A percentile compares a stretch with the other conserved stretches of the same genome.
Conservation (phyloP, 2,888 invertebrate species). For the Sicus ferrugineus region DNA sequence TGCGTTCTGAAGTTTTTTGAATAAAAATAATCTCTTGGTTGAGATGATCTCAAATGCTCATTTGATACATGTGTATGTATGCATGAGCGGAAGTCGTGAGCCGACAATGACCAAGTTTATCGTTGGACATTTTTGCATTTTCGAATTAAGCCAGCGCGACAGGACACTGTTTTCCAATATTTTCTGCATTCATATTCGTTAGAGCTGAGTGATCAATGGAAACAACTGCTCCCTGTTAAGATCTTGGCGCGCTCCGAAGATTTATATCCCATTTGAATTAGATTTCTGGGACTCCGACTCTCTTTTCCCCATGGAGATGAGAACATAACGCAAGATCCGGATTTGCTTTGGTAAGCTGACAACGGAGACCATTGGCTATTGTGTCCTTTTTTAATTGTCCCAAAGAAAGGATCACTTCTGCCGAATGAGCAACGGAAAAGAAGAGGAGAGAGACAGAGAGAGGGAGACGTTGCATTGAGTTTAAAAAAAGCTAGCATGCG, state of each 20-base stretch:
- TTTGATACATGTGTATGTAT: conserved; percentile 12
- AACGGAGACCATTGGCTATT: conserved; percentile 29
- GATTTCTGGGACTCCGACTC: conserved; percentile 9
- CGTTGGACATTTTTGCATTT: conserved; percentile 18
- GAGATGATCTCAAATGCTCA: conserved; percentile 28
- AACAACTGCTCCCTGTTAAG: conserved; percentile 17
- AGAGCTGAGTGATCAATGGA: not conserved
- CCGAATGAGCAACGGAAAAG: conserved; percentile 12
- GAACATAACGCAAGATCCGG: conserved; percentile 33
- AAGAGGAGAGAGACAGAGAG: not conserved
- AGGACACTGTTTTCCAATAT: not conserved
- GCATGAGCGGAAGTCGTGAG: not conserved
- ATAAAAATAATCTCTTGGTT: not conserved
- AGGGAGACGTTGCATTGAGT: not conserved
- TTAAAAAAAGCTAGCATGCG: conserved; percentile 11
- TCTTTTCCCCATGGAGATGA: not conserved
- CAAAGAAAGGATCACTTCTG: conserved; percentile 1
- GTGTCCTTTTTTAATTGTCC: conserved; percentile 26
- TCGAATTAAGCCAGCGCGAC: not conserved
- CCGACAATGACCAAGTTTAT: not conserved
- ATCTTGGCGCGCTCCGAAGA: conserved; percentile 24
- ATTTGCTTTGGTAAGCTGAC: conserved; percentile 25
- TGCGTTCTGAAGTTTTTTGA: not conserved
- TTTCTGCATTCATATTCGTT: not conserved
- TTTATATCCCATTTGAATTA: conserved; percentile 26